Evolutionary conservation across 2,888 invertebrate genomes (phyloP).

Genomic region (Chymomyza fuscimana): DNA sequence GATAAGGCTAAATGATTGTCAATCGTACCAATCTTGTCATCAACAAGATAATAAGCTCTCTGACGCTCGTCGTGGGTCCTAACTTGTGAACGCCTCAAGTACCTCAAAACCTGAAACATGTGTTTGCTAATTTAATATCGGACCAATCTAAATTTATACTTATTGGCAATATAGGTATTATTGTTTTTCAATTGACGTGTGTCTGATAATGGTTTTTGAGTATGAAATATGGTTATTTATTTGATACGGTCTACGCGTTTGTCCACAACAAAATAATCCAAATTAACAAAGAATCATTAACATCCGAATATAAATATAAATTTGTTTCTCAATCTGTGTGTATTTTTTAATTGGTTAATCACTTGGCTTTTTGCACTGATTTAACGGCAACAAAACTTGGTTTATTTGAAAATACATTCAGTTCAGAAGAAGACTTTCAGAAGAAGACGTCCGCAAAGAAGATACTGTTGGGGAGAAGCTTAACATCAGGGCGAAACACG

Average conservation of each 20-base stretch:
- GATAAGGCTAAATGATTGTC: slow-evolving; percentile 34
- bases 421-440: no score
- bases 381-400: background rate
- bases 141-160: background rate
- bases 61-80: background rate
- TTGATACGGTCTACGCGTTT: background rate
- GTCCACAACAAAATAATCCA: slow-evolving; percentile 68
- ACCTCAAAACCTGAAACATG: background rate
- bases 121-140: slow-evolving; percentile 3
- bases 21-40: slow-evolving; percentile 14
- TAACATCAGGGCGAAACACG: no score
- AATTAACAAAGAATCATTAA: slow-evolving; percentile 73
- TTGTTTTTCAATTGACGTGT: slow-evolving; percentile 1
- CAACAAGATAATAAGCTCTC: slow-evolving; percentile 22
- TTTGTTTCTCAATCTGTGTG: background rate
- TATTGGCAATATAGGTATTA: background rate
- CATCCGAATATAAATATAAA: background rate
- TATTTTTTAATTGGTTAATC: background rate
- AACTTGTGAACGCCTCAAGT: background rate
- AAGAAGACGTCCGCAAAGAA: no score
- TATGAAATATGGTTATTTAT: background rate
- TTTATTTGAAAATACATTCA: background rate
- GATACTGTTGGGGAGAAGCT: no score
- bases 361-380: background rate
- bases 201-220: background rate